Base-by-base conservation (phyloP, 2,888 invertebrate species). In the Polymixis flavicincta region DNA sequence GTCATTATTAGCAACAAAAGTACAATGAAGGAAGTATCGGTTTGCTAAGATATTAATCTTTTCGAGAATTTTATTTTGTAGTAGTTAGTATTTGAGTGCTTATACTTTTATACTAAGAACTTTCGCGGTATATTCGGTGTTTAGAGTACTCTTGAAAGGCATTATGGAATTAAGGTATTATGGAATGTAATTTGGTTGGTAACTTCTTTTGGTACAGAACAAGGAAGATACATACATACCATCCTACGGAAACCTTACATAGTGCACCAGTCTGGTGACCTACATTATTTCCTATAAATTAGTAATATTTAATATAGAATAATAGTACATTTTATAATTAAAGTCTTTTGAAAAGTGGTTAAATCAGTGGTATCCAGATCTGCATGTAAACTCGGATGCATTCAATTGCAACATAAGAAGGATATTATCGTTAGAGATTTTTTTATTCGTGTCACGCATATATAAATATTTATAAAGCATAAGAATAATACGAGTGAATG, bases 401-500 rank as follows among this genome's bases (percentile, higher is more conserved):
- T 52, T 13, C 9, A 32, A 52, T 50, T 37, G 11, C 13, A 70
- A 78, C 14, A 25, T 57, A 57, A 28, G 25, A 68, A 60, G 45
- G 28, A 76, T 37, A 45, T 28, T 73, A 32, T 25, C 13, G 19
- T 71, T 28, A 42, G 4, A n/a, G 48, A 48, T 54, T 64, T 68
- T 74, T 65, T 82, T 71, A 60, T 68, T 68, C 52, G 32, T 78
- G 25, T 71, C 68, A 70, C 78, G 71, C 75, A 71, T 74, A 45
- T 76, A 85, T 90, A 86, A 87, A 89, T 90, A 90, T 90, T 89
- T 88, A 91, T 91, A 87, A 85, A 75, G 66, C 67, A 37, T 71
- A 85, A 89, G 88, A 90, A 90, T 90, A 89, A 89, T 88, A 88
- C 82, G 85, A 91, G 92, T 91, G 92, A 92, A 93, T 91, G 93